Evolutionary conservation across 2,113 vertebrate genomes (phyloP).

Genomic region (Callipepla squamata): DNA sequence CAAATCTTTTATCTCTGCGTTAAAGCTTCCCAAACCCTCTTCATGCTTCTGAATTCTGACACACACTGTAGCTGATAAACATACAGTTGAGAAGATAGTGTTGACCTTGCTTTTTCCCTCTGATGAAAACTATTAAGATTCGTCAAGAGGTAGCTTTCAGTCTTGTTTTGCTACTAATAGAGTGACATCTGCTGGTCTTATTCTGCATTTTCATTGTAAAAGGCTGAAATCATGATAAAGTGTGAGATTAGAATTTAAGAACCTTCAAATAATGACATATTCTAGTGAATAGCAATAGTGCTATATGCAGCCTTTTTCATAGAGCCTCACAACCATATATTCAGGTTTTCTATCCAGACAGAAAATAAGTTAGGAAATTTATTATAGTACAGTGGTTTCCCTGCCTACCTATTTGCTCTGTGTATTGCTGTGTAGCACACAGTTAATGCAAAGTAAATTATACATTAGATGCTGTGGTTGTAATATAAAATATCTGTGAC

Average conservation of each 20-base stretch:
- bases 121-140: not conserved
- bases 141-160: rapidly evolving
- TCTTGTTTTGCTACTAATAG: not conserved
- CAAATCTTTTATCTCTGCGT: not conserved
- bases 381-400: not conserved
- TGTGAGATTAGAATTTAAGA: not conserved
- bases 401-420: not conserved
- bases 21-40: not conserved
- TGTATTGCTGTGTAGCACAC: not conserved
- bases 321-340: not conserved
- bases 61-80: not conserved
- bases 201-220: not conserved
- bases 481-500: not conserved
- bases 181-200: slow-evolving; percentile 52
- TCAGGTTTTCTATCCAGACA: not conserved
- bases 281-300: not conserved
- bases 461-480: not conserved
- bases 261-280: not conserved
- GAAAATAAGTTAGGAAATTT: not conserved
- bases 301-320: not conserved
- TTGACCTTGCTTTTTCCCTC: not conserved
- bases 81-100: not conserved
- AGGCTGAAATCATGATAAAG: not conserved
- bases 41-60: not conserved
- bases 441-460: not conserved